A percentile compares a stretch with the other conserved stretches of the same genome.
Evolutionary conservation across 2,113 vertebrate genomes (phyloP).

Genomic region (Lophotis ruficrista): DNA sequence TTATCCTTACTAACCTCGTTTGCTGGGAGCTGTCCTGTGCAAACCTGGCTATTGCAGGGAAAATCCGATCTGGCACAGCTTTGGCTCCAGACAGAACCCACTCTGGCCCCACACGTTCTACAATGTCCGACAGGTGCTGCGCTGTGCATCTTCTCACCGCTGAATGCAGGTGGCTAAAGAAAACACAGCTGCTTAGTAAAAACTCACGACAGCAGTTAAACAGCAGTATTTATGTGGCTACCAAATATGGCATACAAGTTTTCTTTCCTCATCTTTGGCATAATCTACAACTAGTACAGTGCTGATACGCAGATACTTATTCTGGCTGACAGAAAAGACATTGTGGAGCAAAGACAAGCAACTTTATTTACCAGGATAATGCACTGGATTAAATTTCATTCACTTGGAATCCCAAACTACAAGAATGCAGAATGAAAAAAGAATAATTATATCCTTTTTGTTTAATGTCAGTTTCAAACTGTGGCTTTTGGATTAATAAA

Average conservation of each 20-base stretch:
- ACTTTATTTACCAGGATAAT: not conserved
- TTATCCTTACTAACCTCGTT: slow-evolving; percentile 76
- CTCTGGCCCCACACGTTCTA: slow-evolving; percentile 83
- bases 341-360: not conserved
- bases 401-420: not conserved
- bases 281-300: not conserved
- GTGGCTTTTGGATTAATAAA: not conserved
- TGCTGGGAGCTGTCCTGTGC: slow-evolving; percentile 91
- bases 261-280: not conserved
- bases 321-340: not conserved
- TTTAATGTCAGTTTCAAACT: not conserved
- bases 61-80: slow-evolving; percentile 82
- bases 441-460: not conserved
- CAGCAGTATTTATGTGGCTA: not conserved
- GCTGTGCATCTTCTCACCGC: slow-evolving; percentile 88
- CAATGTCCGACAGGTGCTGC: slow-evolving; percentile 82
- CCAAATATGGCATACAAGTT: not conserved
- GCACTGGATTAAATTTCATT: not conserved
- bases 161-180: slow-evolving; percentile 86
- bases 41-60: slow-evolving; percentile 84
- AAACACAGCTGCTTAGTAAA: not conserved
- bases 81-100: slow-evolving; percentile 80
- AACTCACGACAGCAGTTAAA: not conserved
- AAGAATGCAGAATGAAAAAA: not conserved
- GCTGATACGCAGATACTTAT: not conserved